phyloP scores from a whole-genome alignment of 2,113 vertebrate species.

The Aegithalos caudatus region DNA sequence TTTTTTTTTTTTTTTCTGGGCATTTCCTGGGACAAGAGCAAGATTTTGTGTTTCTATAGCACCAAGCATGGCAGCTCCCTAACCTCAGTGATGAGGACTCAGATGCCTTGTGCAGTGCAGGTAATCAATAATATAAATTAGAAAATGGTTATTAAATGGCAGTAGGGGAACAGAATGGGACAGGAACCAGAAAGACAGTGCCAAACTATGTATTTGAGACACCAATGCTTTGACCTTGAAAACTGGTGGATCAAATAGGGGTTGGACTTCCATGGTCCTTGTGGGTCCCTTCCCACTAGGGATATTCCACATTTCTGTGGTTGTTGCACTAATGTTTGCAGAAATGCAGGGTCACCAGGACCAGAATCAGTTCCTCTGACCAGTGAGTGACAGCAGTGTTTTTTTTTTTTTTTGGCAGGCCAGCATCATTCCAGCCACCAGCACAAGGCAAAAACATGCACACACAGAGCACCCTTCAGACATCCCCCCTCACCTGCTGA shows the following conservation, averaged over 20 bases:
- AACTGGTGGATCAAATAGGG: background rate
- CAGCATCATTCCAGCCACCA: background rate
- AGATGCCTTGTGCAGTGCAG: background rate
- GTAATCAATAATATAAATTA: background rate
- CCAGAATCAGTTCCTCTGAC: background rate
- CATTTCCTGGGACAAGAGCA: background rate
- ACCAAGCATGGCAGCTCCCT: background rate
- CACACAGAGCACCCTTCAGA: conserved; percentile 58
- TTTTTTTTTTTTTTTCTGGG: too few species aligned
- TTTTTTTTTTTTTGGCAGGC: conserved; percentile 32
- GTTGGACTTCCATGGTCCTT: background rate
- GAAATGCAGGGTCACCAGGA: background rate
- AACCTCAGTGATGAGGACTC: background rate
- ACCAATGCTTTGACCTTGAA: background rate
- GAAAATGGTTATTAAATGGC: background rate
- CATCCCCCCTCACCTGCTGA: conserved; percentile 73
- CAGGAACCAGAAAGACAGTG: background rate
- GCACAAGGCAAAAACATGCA: background rate
- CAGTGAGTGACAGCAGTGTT: background rate
- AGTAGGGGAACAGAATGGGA: background rate
- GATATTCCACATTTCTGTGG: background rate
- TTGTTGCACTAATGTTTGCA: background rate
- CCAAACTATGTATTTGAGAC: background rate
- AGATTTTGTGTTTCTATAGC: background rate
- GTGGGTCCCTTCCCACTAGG: background rate